These are phyloP conservation scores for Mnemiopsis leidyi DNA, from an alignment of 37 sponge, comb jelly and placozoan genomes.

Conservation along the genomic window DNA sequence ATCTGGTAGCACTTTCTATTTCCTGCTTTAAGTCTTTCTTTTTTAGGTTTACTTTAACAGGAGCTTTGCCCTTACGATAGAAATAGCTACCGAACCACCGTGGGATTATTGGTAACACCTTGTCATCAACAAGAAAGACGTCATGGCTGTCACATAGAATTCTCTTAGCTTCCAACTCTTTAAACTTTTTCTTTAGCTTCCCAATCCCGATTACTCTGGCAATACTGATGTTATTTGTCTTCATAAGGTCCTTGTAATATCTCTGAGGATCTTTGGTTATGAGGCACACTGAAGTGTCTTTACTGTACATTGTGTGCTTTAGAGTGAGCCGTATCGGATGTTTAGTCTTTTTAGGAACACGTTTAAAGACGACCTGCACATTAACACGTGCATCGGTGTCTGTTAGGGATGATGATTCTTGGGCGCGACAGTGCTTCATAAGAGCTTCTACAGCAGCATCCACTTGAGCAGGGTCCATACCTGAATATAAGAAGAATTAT, in stretches of 20 bases:
- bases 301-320: neutral
- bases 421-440: constrained; percentile 18
- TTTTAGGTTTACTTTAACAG: constrained; percentile 6
- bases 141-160: constrained; percentile 21
- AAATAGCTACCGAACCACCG: constrained; percentile 43
- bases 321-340: neutral
- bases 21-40: neutral
- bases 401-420: neutral
- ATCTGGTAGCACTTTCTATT: neutral
- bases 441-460: constrained; percentile 18
- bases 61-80: constrained; percentile 21
- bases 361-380: constrained; percentile 19
- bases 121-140: constrained; percentile 15
- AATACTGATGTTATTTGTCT: neutral
- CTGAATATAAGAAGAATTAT: too few relatives aligned
- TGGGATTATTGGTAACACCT: constrained; percentile 12
- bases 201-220: neutral
- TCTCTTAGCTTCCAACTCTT: constrained; percentile 39
- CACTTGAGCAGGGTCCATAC: constrained; percentile 8
- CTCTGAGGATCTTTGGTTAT: constrained; percentile 43
- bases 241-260: constrained; percentile 11
- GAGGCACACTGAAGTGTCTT: neutral
- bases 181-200: constrained; percentile 52
- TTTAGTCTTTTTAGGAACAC: neutral
- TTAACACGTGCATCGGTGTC: neutral